A percentile compares a stretch with the other conserved stretches of the same genome.
Evolutionary conservation across 2,888 invertebrate genomes (phyloP).

Genomic region (Leptinotarsa rubiginosa): DNA sequence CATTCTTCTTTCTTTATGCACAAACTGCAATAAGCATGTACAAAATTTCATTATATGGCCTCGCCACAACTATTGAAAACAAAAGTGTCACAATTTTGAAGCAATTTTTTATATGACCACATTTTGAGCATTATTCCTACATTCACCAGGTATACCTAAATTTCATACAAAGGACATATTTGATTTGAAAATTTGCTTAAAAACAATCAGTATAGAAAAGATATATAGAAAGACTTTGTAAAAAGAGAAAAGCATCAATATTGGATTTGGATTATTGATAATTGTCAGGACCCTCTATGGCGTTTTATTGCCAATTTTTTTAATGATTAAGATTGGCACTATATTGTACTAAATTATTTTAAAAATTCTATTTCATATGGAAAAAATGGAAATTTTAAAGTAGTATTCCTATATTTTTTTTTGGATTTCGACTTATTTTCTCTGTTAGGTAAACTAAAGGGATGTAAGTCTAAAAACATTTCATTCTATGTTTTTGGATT

Average conservation of each 20-base stretch:
- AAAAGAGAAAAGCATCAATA: background rate
- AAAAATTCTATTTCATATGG: conserved; percentile 29
- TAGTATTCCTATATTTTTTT: background rate
- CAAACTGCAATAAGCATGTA: background rate
- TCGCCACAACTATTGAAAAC: too few species aligned
- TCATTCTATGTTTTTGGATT: too few species aligned
- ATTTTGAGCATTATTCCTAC: background rate
- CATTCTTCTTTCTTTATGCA: conserved; percentile 18
- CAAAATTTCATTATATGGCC: background rate
- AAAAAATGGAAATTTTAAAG: background rate
- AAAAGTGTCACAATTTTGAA: background rate
- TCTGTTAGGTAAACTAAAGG: too few species aligned
- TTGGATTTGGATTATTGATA: background rate
- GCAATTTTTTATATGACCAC: conserved; percentile 17
- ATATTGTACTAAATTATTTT: conserved; percentile 44
- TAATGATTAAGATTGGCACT: conserved; percentile 40
- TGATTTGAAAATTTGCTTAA: background rate
- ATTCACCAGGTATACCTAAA: background rate
- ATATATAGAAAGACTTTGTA: background rate
- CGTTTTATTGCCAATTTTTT: too few species aligned
- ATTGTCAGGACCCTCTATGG: too few species aligned
- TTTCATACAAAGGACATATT: background rate
- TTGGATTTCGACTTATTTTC: too few species aligned
- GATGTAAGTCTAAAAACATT: too few species aligned
- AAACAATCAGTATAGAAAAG: background rate